Conservation (phyloP, 1,140 invertebrate genomes). For the Leptinotarsa lineolata region DNA sequence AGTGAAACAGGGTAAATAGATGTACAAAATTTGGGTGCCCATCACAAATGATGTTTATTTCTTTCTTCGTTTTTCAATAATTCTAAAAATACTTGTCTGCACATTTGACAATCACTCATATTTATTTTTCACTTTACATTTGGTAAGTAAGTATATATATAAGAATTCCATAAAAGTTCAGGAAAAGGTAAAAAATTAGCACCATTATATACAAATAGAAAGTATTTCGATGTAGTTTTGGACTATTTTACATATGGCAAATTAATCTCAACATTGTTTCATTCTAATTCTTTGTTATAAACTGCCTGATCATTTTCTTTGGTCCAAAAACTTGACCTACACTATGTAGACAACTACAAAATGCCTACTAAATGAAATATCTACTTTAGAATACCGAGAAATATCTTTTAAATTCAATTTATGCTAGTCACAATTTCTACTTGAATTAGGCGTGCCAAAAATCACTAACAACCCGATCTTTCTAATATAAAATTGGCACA, state of each 20-base stretch:
- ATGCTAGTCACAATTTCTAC: constrained; percentile 1
- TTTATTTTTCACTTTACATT: constrained; percentile 1
- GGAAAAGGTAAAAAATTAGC: constrained; percentile 36
- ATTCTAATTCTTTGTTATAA: neutral
- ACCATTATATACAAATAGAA: constrained; percentile 35
- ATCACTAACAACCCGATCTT: neutral
- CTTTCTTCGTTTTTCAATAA: too few species aligned
- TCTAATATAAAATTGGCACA: constrained; percentile 15
- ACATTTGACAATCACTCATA: neutral
- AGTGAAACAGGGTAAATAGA: too few species aligned
- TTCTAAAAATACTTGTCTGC: too few species aligned
- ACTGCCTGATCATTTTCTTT: constrained; percentile 24
- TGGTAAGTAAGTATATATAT: constrained; percentile 4
- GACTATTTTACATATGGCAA: constrained; percentile 26
- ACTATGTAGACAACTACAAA: neutral
- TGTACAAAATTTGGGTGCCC: too few species aligned
- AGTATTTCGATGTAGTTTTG: constrained; percentile 25
- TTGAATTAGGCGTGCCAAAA: neutral
- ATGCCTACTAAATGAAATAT: neutral
- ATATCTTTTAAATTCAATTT: neutral
- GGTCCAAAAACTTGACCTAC: constrained; percentile 27
- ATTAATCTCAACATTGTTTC: constrained; percentile 17
- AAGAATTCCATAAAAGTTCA: neutral
- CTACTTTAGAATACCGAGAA: neutral
- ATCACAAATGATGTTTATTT: too few species aligned